Base-by-base conservation (phyloP, 2,888 invertebrate genomes). In the Tanytarsus gracilentus region DNA sequence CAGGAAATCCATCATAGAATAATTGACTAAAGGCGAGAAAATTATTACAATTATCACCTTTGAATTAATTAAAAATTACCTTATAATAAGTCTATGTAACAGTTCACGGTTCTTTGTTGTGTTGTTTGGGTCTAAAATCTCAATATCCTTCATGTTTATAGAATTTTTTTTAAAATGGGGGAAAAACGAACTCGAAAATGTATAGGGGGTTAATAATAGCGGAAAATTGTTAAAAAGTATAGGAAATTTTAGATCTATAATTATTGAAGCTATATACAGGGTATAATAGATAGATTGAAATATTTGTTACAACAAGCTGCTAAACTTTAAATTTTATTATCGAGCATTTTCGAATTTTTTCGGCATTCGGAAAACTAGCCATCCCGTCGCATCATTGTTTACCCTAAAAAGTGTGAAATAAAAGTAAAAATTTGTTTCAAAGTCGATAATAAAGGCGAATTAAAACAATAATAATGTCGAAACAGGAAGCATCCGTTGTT, bases 1-100 rank as follows among this genome's bases (percentile, higher is more conserved):
- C 84, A 71, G 95, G 93, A 71, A 94, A 87, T 0, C 98, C 98
- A 82, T 99, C 99, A 70, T 99, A 98, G 73, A 90, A 93, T 58
- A 99, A 77, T 73, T 99, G 99, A 68, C 99, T 99, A 11, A n/a
- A n/a, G 3, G 36, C 4, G 71, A 30, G 79, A 77, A 64, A 63
- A 64, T 62, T 16, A 25, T 25, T 53, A 55, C 23, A 50, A 23
- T 39, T 11, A 49, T 30, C 18, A 23, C 9, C 5, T 11, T 2
- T 29, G 51, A 52, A n/a, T 11, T 30, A 5, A 27, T 18, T 30
- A 25, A n/a, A 18, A 58, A 26, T 69, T 73, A 89, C 95, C 95
- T 94, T 67, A 96, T 92, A 65, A 96, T 93, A 67, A 96, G 79
- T 61, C 93, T 83, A 70, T 96, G 95, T 49, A 96, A 78, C 64